Evolutionary conservation across 2,888 invertebrate species (phyloP), one percentile per base, ranked within the genome.

Genomic region (Parelbella ahira): DNA sequence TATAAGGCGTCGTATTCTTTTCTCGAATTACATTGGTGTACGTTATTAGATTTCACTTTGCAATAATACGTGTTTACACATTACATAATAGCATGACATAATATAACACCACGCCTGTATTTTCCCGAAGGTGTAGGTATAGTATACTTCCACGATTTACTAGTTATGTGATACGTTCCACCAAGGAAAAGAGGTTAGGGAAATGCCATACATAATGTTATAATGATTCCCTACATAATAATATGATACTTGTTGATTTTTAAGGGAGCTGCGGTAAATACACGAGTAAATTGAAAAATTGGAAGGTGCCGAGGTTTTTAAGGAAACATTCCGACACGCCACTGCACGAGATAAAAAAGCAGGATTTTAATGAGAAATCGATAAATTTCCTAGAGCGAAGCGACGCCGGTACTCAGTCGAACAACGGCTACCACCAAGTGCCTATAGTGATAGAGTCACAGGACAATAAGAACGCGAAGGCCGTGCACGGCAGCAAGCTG

Each of bases 221-320:
- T n/a, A n/a, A n/a, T n/a, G n/a, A n/a, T n/a, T n/a, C n/a, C n/a
- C n/a, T n/a, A n/a, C n/a, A n/a, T n/a, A n/a, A n/a, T n/a, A n/a
- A n/a, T n/a, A n/a, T n/a, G n/a, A 8, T 11, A 27, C 1, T 27
- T 34, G 49, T 13, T 32, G 44, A 37, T n/a, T 42, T 84, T 81
- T 48, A 73, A 88, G 89, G 91, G 15, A 90, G 90, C 61, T 90
- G 89, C 51, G 90, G 91, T 37, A 86, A 88, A 63, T 88, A 88
- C 46, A 80, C 88, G 11, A 88, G 84, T 33, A 91, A 89, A 67
- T 58, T 91, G 49, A 91, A 89, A 65, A 90, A 90, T 52, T 92
- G 92, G 92, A 92, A 91, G 72, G 90, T 93, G 50, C 91, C 93
- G 24, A 89, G 90, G 55, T 92, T 93, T 61, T 72, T 93, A 29